phyloP scores from a whole-genome alignment of 1,140 invertebrate genomes.

The Eciton burchellii region DNA sequence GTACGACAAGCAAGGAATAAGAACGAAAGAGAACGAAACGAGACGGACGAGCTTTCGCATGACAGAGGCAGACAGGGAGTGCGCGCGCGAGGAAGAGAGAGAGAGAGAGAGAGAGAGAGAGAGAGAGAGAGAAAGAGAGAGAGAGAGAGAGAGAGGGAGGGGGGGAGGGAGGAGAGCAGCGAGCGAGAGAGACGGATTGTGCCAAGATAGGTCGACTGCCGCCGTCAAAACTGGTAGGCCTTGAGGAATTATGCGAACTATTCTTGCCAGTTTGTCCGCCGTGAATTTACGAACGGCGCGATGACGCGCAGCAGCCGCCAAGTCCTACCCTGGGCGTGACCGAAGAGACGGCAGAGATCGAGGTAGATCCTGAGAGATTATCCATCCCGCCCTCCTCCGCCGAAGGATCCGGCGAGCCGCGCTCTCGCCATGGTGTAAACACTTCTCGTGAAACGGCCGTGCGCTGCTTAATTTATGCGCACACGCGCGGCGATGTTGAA shows the following conservation, averaged over 20 bases:
- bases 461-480: constrained; percentile 45
- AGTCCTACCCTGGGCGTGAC: constrained; percentile 67
- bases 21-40: constrained; percentile 29
- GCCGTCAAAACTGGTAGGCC: constrained; percentile 86
- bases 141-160: constrained; percentile 62
- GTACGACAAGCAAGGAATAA: constrained; percentile 45
- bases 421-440: constrained; percentile 28
- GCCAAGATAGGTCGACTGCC: constrained; percentile 82
- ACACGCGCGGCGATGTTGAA: constrained; percentile 40
- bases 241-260: constrained; percentile 86
- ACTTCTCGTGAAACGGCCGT: constrained; percentile 40
- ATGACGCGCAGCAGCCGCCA: constrained; percentile 70
- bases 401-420: constrained; percentile 15
- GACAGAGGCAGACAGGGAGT: constrained; percentile 59
- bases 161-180: constrained; percentile 52
- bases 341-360: constrained; percentile 54
- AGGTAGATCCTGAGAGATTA: constrained; percentile 57
- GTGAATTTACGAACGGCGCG: constrained; percentile 82
- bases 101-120: constrained; percentile 73
- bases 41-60: not conserved
- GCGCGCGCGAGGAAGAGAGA: constrained; percentile 55
- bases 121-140: constrained; percentile 27
- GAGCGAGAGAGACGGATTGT: constrained; percentile 80
- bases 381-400: constrained; percentile 37
- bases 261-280: constrained; percentile 82